Base-by-base conservation (phyloP, 2,797 vertebrate species). In the Octomys mimax region DNA sequence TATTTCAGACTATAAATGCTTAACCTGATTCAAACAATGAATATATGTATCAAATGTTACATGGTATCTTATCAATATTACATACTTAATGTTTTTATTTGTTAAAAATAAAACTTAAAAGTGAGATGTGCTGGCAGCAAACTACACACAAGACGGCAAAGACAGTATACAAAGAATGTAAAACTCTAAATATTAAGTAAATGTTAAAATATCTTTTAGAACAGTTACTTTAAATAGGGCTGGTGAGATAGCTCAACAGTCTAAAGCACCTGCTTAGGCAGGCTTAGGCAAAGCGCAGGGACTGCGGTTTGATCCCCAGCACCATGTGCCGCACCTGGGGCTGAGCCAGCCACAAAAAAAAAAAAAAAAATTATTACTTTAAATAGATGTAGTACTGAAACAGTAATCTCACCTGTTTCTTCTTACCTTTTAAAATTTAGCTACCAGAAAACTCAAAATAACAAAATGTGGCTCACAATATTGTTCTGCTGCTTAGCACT, bases 141-240 rank as follows among this genome's bases (percentile, higher is more conserved):
- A 70, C 66, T 68, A 19, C 33, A 68, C 66, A n/a, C 33, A 68
- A 68, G 66, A n/a, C 66, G 18, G 16, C 33, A 70, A 70, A 70
- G 19, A n/a, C 66, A 36, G 57, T 26, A 92, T 19, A 78, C 54
- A 89, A 85, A 88, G 33, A 86, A 82, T 59, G 33, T 26, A 33
- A 68, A 75, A 92, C 36, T 28, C 59, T 18, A 68, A 70, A 42
- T 89, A 81, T 78, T 64, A 66, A 81, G 1, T 78, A 36, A 90
- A 33, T 89, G 13, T 42, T 79, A 33, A 90, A 82, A 92, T 91
- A 61, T 5, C 54, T 59, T 84, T 89, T 66, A 89, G 39, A 49
- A 49, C 11, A 9, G 11, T 49, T 49, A 49, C 49, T 49, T 49
- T 49, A 49, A 49, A 49, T 49, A 49, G 49, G 49, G 49, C 49